A percentile compares a stretch with the other conserved stretches of the same genome.
Evolutionary conservation across 2,113 vertebrate genomes (phyloP).

Genomic region (Nannobrachium achirus): DNA sequence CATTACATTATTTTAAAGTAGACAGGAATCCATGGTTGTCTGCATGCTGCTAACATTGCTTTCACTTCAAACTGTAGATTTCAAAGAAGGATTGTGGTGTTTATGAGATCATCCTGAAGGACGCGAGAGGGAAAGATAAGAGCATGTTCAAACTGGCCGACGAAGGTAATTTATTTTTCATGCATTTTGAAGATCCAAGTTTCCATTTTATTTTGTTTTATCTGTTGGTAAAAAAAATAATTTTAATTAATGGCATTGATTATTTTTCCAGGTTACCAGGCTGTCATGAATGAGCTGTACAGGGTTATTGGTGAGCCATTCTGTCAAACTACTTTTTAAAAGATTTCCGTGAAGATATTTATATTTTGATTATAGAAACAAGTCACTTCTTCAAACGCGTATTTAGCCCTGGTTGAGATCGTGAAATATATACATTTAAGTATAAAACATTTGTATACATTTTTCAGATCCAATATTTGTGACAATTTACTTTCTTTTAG

Average conservation of each 20-base stretch:
- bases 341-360: no score
- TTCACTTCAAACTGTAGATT: constrained; percentile 79
- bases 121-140: constrained; percentile 92
- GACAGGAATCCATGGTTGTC: constrained; percentile 1
- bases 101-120: constrained; percentile 90
- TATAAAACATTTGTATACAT: not conserved
- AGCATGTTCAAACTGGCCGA: constrained; percentile 88
- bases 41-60: constrained; percentile 22
- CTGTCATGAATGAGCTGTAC: constrained; percentile 94
- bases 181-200: not conserved
- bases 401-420: no score
- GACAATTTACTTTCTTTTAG: not conserved
- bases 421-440: not conserved
- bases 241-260: constrained; percentile 7
- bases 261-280: constrained; percentile 86
- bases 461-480: not conserved
- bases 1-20: constrained; percentile 34
- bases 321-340: not conserved
- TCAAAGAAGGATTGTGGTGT: constrained; percentile 91
- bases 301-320: constrained; percentile 90
- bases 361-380: not conserved
- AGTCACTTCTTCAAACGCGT: not conserved
- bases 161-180: constrained; percentile 78
- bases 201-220: not conserved
- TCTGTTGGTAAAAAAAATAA: not conserved